Percentiles rank a stretch among this genome's conserved stretches.
These are phyloP conservation scores for Palaemon carinicauda DNA, from an alignment of 1,140 invertebrate genomes.

Conservation along the genomic window DNA sequence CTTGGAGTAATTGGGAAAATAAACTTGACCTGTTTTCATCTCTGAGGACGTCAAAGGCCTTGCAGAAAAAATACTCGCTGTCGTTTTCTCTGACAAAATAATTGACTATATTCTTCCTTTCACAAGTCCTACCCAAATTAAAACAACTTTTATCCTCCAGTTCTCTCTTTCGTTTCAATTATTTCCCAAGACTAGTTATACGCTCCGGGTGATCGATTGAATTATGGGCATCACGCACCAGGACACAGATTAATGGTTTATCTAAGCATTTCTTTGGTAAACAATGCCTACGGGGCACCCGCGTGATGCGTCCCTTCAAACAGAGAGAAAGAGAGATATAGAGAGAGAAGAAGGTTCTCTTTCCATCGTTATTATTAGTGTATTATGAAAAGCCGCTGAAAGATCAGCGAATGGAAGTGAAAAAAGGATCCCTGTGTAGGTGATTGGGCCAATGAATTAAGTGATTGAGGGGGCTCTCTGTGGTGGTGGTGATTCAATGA, in stretches of 20 bases:
- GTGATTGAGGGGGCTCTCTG: not conserved
- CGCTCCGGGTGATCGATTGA: constrained; percentile 8
- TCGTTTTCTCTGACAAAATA: too few species aligned
- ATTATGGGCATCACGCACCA: constrained; percentile 16
- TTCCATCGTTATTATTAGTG: constrained; percentile 16
- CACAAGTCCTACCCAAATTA: too few species aligned
- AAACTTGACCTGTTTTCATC: too few species aligned
- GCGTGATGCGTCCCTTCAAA: not conserved
- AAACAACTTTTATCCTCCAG: not conserved
- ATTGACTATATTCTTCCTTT: too few species aligned
- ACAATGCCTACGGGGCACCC: not conserved
- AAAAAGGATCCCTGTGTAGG: constrained; percentile 2
- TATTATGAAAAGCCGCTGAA: constrained; percentile 14
- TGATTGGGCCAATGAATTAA: constrained; percentile 24
- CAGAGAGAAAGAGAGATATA: not conserved
- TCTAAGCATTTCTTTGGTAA: constrained; percentile 37
- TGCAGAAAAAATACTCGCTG: too few species aligned
- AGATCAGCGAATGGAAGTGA: constrained; percentile 18
- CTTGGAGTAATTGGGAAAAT: too few species aligned
- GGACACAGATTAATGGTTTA: constrained; percentile 15
- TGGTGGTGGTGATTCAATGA: too few species aligned
- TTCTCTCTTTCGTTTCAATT: not conserved
- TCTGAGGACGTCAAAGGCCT: too few species aligned
- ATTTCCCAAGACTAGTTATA: too few species aligned
- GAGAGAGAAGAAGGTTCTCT: constrained; percentile 7